phyloP scores from a whole-genome alignment of 2,113 vertebrate species.

The Chrysemys picta region DNA sequence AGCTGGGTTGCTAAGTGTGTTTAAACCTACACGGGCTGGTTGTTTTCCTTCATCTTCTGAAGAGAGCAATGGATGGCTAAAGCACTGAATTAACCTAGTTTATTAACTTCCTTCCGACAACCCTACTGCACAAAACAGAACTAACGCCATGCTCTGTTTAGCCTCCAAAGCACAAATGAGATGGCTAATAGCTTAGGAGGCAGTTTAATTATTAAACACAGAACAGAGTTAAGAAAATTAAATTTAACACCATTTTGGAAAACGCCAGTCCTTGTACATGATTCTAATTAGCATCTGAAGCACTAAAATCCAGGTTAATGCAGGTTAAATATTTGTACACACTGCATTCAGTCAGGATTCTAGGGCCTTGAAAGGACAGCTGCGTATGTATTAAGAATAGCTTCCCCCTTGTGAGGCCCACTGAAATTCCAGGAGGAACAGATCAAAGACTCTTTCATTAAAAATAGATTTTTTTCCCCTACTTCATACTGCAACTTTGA shows the following conservation, averaged over 20 bases:
- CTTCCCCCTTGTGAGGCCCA: conserved; percentile 30
- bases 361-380: conserved; percentile 36
- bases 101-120: conserved; percentile 61
- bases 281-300: conserved; percentile 62
- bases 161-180: conserved; percentile 56
- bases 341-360: not conserved
- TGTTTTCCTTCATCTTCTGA: conserved; percentile 23
- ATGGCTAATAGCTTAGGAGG: conserved; percentile 57
- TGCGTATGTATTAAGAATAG: not conserved
- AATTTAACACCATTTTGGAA: conserved; percentile 71
- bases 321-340: conserved; percentile 74
- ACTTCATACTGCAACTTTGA: not conserved
- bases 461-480: not conserved
- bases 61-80: not conserved
- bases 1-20: not conserved
- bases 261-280: conserved; percentile 47
- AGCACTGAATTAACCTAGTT: conserved; percentile 46
- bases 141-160: conserved; percentile 38
- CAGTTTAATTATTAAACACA: conserved; percentile 70
- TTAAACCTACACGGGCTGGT: not conserved
- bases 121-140: conserved; percentile 36
- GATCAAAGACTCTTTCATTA: conserved; percentile 51
- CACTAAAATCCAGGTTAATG: conserved; percentile 61
- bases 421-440: conserved; percentile 45
- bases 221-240: conserved; percentile 73